Evolutionary conservation across 2,113 vertebrate species (phyloP).

Genomic region (Psephotus haematonotus): DNA sequence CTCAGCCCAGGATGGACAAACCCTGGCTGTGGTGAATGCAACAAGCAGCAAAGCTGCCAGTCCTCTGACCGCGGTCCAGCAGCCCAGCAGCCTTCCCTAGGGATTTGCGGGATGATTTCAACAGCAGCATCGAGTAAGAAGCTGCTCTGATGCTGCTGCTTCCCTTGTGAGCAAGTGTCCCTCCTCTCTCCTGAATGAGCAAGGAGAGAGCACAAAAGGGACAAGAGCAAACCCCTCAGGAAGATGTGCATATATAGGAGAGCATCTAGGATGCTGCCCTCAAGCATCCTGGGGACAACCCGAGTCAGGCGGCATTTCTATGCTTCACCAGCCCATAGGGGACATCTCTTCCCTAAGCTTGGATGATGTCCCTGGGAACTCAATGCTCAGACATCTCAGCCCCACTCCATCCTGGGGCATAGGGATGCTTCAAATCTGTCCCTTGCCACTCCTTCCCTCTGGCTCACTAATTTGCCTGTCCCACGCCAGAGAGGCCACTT

Average conservation of each 20-base stretch:
- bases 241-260: not conserved
- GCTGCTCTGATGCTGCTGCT: not conserved
- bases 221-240: not conserved
- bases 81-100: not conserved
- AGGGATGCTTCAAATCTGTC: not conserved
- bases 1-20: not conserved
- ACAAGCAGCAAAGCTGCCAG: not conserved
- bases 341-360: not conserved
- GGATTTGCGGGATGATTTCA: not conserved
- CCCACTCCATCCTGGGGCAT: not conserved
- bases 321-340: not conserved
- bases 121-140: not conserved
- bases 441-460: rapidly evolving
- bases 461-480: not conserved
- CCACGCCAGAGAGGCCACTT: not conserved
- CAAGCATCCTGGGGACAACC: not conserved
- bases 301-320: rapidly evolving
- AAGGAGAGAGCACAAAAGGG: not conserved
- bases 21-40: no score
- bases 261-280: not conserved
- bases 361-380: not conserved
- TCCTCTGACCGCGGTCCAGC: rapidly evolving
- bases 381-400: not conserved
- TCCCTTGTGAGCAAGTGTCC: not conserved
- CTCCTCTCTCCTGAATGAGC: not conserved